These are phyloP conservation scores for Ceyx margarethae DNA, from an alignment of 2,113 vertebrate genomes.

Conservation along the genomic window DNA sequence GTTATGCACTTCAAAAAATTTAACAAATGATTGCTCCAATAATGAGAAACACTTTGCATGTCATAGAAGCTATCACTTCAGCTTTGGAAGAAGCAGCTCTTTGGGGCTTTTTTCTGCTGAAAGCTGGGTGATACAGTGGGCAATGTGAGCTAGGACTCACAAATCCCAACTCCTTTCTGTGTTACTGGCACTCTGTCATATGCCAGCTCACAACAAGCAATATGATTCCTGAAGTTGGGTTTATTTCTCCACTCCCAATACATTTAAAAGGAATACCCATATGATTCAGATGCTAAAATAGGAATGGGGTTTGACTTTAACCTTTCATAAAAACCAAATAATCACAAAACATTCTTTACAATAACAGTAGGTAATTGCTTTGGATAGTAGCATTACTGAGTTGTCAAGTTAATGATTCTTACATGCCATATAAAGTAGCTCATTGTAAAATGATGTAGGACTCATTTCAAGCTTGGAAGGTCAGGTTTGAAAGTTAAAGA, in stretches of 20 bases:
- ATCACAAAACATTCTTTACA: background rate
- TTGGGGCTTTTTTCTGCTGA: background rate
- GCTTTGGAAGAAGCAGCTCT: background rate
- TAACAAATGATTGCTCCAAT: background rate
- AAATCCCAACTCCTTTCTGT: background rate
- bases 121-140: background rate
- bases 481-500: background rate
- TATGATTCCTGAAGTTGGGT: accelerated
- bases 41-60: background rate
- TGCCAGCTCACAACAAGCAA: background rate
- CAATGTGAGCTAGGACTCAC: background rate
- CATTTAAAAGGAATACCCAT: background rate
- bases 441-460: background rate
- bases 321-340: background rate
- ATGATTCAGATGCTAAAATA: background rate
- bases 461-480: background rate
- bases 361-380: background rate
- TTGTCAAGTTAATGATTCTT: background rate
- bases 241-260: background rate
- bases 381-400: background rate
- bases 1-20: background rate
- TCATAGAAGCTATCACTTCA: background rate
- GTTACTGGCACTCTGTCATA: background rate
- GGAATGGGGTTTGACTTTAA: background rate
- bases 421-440: background rate